Conservation (phyloP, 2,797 vertebrate genomes). For the Triplophysa bombifrons region DNA sequence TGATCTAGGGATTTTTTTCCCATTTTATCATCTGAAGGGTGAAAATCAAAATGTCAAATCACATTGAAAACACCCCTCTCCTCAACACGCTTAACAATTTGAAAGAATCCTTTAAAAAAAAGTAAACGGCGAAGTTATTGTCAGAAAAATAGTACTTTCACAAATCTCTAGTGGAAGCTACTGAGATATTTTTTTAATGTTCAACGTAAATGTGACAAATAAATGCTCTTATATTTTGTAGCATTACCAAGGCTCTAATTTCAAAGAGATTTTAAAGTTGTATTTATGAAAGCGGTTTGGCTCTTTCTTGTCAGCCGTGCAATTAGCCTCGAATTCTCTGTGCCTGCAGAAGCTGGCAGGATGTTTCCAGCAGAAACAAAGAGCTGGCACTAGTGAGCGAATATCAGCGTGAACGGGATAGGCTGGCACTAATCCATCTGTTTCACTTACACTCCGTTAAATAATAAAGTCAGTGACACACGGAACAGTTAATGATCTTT, state of each 20-base stretch:
- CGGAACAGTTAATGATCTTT: slow-evolving; percentile 49
- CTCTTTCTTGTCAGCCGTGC: not conserved
- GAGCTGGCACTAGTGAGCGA: slow-evolving; percentile 2
- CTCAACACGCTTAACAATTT: not conserved
- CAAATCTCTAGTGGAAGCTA: not conserved
- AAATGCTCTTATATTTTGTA: slow-evolving; percentile 27
- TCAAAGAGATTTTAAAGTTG: slow-evolving; percentile 14
- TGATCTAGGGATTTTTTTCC: not conserved
- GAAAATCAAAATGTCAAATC: not conserved
- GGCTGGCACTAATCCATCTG: slow-evolving; percentile 12
- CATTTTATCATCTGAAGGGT: not conserved
- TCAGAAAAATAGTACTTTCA: too few relatives aligned
- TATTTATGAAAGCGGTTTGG: slow-evolving; percentile 7
- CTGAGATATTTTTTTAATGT: not conserved
- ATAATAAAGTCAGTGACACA: slow-evolving; percentile 39
- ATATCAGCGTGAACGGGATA: slow-evolving; percentile 11
- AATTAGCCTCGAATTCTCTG: slow-evolving; percentile 14
- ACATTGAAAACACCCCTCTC: not conserved
- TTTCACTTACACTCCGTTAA: slow-evolving; percentile 37
- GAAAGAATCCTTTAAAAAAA: not conserved
- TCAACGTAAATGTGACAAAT: not conserved
- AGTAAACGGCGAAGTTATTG: not conserved
- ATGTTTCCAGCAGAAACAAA: slow-evolving; percentile 35
- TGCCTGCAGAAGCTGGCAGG: slow-evolving; percentile 4
- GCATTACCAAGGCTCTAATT: not conserved